Percentiles rank a stretch among this genome's conserved stretches.
These are phyloP conservation scores for Poliocrania exsul DNA, from an alignment of 2,797 vertebrate species.

Conservation along the genomic window DNA sequence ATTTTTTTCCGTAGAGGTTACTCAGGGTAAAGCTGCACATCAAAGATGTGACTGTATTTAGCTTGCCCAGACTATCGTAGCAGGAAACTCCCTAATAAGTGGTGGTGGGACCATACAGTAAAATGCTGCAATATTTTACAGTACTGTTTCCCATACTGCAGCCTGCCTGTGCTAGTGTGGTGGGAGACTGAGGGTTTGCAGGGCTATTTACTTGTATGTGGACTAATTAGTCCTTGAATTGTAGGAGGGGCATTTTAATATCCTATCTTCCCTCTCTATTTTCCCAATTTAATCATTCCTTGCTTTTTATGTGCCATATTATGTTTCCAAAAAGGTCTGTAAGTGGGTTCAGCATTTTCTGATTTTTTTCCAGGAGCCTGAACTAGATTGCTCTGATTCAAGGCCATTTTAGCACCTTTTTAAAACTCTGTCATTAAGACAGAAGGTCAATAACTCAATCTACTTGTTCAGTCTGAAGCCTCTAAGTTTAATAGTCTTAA, in stretches of 20 bases:
- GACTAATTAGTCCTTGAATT: not conserved
- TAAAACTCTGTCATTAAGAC: not conserved
- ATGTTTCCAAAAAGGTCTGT: not conserved
- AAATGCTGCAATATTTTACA: not conserved
- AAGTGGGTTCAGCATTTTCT: not conserved
- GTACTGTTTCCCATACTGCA: not conserved
- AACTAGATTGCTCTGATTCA: not conserved
- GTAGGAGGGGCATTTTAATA: not conserved
- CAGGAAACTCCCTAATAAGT: not conserved
- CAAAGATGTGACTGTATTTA: not conserved
- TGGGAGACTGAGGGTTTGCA: not conserved
- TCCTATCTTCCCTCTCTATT: not conserved
- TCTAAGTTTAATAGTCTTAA: not conserved
- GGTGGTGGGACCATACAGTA: not conserved
- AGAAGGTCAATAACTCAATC: slow-evolving; percentile 13
- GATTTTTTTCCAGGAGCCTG: not conserved
- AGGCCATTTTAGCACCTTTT: not conserved
- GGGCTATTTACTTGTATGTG: accelerated
- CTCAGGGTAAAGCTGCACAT: slow-evolving; percentile 8
- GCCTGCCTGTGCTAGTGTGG: not conserved
- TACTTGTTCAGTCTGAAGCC: not conserved
- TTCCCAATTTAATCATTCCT: not conserved
- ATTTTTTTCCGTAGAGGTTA: slow-evolving; percentile 30
- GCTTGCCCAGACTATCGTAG: not conserved
- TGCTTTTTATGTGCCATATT: not conserved